A percentile compares a stretch with the other conserved stretches of the same genome.
phyloP scores from a whole-genome alignment of 2,888 invertebrate genomes.

The Epistrophe grossulariae region DNA sequence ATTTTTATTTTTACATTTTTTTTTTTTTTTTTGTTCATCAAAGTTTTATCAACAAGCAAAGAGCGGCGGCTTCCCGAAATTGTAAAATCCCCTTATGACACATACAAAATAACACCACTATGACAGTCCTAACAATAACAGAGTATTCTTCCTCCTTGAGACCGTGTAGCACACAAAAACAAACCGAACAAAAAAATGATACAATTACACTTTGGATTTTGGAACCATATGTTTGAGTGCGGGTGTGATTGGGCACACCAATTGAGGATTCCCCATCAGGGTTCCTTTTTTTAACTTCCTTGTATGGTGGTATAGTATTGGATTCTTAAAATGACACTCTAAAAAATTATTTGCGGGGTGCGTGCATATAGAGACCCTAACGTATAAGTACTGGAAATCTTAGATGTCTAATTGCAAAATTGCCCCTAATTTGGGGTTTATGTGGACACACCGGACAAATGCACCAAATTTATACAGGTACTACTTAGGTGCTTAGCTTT shows the following conservation, averaged over 20 bases:
- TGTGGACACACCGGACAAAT: too few relatives aligned
- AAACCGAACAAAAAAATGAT: constrained; percentile 44
- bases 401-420: too few relatives aligned
- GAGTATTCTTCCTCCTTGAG: constrained; percentile 37
- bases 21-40: constrained; percentile 60
- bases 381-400: too few relatives aligned
- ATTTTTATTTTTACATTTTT: constrained; percentile 20
- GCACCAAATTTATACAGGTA: too few relatives aligned
- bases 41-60: constrained; percentile 68
- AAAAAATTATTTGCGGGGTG: background rate
- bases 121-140: constrained; percentile 42
- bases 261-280: constrained; percentile 3
- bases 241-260: constrained; percentile 23
- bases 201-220: constrained; percentile 58
- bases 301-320: constrained; percentile 1
- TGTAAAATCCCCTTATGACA: constrained; percentile 26
- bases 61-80: constrained; percentile 22
- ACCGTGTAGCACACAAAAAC: constrained; percentile 42
- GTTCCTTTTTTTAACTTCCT: background rate
- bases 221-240: constrained; percentile 43
- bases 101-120: constrained; percentile 27
- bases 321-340: background rate
- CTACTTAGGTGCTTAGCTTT: too few relatives aligned
- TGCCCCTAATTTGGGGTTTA: too few relatives aligned
- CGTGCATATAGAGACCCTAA: too few relatives aligned